Percentiles rank a stretch among this genome's conserved stretches.
These are phyloP conservation scores for Geodia barretti DNA, from an alignment of 37 sponge, comb jelly and placozoan species.

Conservation along the genomic window DNA sequence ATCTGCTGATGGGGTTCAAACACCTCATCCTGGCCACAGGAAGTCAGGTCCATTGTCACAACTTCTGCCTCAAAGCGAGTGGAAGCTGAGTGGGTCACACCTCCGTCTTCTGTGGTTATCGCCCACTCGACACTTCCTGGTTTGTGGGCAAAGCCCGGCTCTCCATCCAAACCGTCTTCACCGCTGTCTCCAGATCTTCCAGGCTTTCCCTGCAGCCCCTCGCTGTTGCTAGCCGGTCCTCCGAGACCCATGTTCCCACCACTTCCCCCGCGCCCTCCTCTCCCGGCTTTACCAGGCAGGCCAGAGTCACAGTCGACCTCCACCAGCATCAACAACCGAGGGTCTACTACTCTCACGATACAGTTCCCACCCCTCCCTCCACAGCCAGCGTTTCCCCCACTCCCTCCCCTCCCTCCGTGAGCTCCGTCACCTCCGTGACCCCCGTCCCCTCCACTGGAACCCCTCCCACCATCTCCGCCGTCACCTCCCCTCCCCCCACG, in stretches of 20 bases:
- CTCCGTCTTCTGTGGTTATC: slow-evolving; percentile 3
- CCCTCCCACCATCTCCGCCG: slow-evolving; percentile 68
- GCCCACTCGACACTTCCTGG: slow-evolving; percentile 66
- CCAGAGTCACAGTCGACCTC: slow-evolving; percentile 70
- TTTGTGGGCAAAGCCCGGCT: slow-evolving; percentile 5
- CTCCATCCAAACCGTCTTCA: slow-evolving; percentile 30
- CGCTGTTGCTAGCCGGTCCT: slow-evolving; percentile 46
- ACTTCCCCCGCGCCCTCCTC: slow-evolving; percentile 51
- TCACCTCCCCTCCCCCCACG: slow-evolving; percentile 75
- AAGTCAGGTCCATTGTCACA: neutral
- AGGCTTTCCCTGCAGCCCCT: slow-evolving; percentile 35
- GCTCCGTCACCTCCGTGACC: slow-evolving; percentile 79
- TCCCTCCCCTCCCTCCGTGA: slow-evolving; percentile 74
- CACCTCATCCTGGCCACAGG: slow-evolving; percentile 25
- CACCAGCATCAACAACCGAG: slow-evolving; percentile 69
- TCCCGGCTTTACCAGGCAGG: slow-evolving; percentile 41
- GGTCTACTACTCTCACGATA: slow-evolving; percentile 40
- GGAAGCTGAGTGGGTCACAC: slow-evolving; percentile 2
- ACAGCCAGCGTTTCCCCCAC: slow-evolving; percentile 77
- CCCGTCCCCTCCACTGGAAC: slow-evolving; percentile 58
- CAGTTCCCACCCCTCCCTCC: slow-evolving; percentile 72
- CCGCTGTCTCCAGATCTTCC: slow-evolving; percentile 35
- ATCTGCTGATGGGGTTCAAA: slow-evolving; percentile 71
- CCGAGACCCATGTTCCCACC: slow-evolving; percentile 69
- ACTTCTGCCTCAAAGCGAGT: slow-evolving; percentile 58